Evolutionary conservation across 2,888 invertebrate species (phyloP), one percentile per base, ranked within the genome.

Genomic region (Ennomos fuscantarius): DNA sequence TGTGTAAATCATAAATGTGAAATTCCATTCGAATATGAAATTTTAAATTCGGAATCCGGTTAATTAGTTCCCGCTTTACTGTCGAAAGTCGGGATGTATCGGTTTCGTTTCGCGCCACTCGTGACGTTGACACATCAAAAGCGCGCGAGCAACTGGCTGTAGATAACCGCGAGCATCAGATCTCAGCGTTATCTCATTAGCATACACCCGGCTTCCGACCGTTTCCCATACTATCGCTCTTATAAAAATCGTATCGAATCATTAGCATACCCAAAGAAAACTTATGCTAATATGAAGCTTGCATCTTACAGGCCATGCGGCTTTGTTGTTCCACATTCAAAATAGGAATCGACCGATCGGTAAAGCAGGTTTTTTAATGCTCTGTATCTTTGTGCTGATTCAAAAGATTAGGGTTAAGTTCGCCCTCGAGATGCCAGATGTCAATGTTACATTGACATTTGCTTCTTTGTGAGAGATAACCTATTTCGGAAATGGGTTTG

Each of bases 331-430:
- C 70, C 72, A 82, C 79, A 80, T 86, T 89, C 84, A 84, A 86
- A 86, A 89, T 89, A 83, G 84, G 70, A 82, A 81, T 79, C 78
- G 74, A 73, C 75, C 84, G 83, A 89, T 91, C 81, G 84, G 81
- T 82, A 80, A 87, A 91, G 91, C 91, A 87, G 91, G 92, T 91
- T 91, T 87, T 81, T 85, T 81, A 82, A 79, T 83, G 81, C 76
- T 84, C 82, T 79, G 78, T 72, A 70, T 71, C 78, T 81, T 87
- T 88, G 86, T 85, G 65, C 63, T 65, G 24, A 3, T 65, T 84
- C 59, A 62, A 62, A 83, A 82, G 89, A 89, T 88, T 90, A 89
- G 89, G 91, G 89, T 86, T 83, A 82, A 78, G 55, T 50, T 76
- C 71, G 78, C 76, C 76, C 77, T 79, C 76, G 79, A 52, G 60